Conservation (phyloP, 2,888 invertebrate species). For the Punctoribates punctum region DNA sequence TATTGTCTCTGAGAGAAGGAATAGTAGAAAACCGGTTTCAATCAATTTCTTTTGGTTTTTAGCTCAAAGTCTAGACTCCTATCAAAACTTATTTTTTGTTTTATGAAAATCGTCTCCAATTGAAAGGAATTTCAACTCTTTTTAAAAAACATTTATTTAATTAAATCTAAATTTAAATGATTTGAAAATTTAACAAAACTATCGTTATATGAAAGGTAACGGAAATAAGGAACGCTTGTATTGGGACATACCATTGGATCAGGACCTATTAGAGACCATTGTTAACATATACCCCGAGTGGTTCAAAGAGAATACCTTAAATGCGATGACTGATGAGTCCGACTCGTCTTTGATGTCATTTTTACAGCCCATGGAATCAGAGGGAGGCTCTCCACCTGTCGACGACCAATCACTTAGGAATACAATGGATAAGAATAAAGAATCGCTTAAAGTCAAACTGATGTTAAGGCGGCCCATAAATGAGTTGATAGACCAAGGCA, state of each 20-base stretch:
- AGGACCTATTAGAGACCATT: constrained; percentile 67
- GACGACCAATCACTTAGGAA: constrained; percentile 90
- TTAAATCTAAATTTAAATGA: not conserved
- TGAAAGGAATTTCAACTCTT: no score
- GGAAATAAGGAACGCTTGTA: constrained; percentile 37
- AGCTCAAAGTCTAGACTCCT: not conserved
- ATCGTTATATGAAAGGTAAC: constrained; percentile 1
- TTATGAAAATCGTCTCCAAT: no score
- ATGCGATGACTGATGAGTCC: constrained; percentile 38
- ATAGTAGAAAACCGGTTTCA: constrained; percentile 19
- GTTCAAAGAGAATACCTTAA: constrained; percentile 59
- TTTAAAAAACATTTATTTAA: no score
- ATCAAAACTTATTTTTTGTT: not conserved
- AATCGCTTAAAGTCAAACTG: constrained; percentile 94
- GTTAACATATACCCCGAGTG: constrained; percentile 89
- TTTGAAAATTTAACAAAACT: not conserved
- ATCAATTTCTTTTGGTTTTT: not conserved
- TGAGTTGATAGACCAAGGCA: constrained; percentile 95
- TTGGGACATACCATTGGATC: constrained; percentile 48
- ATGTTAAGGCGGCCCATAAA: constrained; percentile 90
- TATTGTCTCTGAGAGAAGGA: no score
- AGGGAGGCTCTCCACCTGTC: constrained; percentile 62
- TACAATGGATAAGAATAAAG: constrained; percentile 93
- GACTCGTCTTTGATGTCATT: constrained; percentile 9
- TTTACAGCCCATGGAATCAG: constrained; percentile 13